Conservation (phyloP, 1,140 invertebrate genomes). For the Antheraea pernyi region DNA sequence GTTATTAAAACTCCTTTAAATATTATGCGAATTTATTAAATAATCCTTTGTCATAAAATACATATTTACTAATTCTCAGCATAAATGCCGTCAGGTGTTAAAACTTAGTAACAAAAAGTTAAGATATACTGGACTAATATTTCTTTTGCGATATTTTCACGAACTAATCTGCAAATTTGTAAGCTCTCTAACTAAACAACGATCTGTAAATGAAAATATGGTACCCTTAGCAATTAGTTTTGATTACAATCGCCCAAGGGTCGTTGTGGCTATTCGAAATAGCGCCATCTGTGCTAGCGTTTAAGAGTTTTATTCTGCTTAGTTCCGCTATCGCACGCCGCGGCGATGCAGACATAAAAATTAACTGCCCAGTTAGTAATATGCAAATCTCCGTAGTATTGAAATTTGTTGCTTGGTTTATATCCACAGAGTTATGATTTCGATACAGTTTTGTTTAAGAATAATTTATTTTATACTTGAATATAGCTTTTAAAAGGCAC, state of each 20-base stretch:
- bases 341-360: conserved; percentile 46
- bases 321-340: conserved; percentile 40
- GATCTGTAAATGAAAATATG: background rate
- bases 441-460: background rate
- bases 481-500: background rate
- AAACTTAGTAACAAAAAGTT: too few species aligned
- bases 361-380: conserved; percentile 20
- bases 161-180: background rate
- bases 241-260: conserved; percentile 33
- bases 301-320: conserved; percentile 39
- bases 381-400: conserved; percentile 19
- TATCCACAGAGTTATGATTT: background rate
- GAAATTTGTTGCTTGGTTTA: conserved; percentile 12
- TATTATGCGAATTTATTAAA: too few species aligned
- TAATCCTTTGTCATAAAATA: too few species aligned
- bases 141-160: too few species aligned
- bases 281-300: conserved; percentile 53
- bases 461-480: background rate
- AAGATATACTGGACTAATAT: too few species aligned
- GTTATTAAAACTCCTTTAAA: too few species aligned
- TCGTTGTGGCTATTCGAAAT: conserved; percentile 28
- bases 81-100: too few species aligned
- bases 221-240: conserved; percentile 41
- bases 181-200: background rate
- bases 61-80: too few species aligned